Percentiles rank a stretch among this genome's conserved stretches.
These are phyloP conservation scores for Drosophila birchii DNA, from an alignment of 2,888 invertebrate species.

Conservation along the genomic window DNA sequence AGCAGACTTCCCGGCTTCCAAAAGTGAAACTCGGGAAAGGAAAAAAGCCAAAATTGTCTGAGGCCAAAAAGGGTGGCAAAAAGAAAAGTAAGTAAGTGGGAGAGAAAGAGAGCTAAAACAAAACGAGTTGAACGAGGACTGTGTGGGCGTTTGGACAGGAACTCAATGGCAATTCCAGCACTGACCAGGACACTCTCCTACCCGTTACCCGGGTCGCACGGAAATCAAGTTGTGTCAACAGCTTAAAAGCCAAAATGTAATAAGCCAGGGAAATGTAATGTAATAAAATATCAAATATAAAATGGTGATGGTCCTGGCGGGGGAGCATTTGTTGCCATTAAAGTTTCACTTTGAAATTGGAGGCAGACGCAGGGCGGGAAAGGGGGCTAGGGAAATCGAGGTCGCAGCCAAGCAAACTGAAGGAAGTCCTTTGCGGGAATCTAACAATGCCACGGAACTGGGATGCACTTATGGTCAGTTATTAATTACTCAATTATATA, in stretches of 20 bases:
- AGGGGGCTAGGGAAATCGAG: constrained; percentile 11
- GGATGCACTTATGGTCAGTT: constrained; percentile 4
- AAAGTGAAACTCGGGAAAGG: constrained; percentile 57
- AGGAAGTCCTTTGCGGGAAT: not conserved
- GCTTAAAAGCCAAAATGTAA: constrained; percentile 80
- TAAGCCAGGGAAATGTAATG: constrained; percentile 79
- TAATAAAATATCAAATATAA: constrained; percentile 79
- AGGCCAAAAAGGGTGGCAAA: constrained; percentile 4
- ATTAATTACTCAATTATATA: not conserved
- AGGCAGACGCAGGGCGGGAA: constrained; percentile 44
- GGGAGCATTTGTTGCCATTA: constrained; percentile 70
- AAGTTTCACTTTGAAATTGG: constrained; percentile 69
- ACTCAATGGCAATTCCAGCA: constrained; percentile 36
- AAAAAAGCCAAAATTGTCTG: constrained; percentile 32
- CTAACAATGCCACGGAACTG: constrained; percentile 7
- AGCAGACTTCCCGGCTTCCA: constrained; percentile 52
- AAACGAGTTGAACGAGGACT: constrained; percentile 59
- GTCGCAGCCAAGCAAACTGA: constrained; percentile 23
- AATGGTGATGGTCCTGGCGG: constrained; percentile 53
- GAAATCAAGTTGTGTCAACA: constrained; percentile 80
- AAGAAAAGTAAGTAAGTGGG: not conserved
- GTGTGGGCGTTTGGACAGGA: constrained; percentile 55
- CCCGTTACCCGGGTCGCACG: constrained; percentile 41
- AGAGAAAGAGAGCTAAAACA: constrained; percentile 53
- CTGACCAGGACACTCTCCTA: constrained; percentile 28